Conservation (phyloP, 1,140 invertebrate genomes). For the Teleogryllus occipitalis region DNA sequence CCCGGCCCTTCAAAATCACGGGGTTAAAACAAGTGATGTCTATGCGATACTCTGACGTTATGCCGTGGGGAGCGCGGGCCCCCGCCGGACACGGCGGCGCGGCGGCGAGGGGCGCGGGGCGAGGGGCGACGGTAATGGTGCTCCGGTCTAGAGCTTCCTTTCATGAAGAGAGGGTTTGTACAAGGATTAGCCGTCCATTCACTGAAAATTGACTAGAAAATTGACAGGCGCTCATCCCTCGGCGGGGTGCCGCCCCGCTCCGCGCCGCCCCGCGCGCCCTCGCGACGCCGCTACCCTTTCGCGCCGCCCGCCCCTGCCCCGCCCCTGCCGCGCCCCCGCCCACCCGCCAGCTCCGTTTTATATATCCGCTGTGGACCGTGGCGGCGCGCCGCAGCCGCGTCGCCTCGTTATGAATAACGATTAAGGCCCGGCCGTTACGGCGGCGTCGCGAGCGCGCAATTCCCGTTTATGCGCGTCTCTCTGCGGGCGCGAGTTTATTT, state of each 20-base stretch:
- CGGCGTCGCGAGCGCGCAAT: not conserved
- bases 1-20: constrained; percentile 10
- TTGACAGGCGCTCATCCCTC: constrained; percentile 14
- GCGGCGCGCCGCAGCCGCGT: too few relatives aligned
- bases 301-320: too few relatives aligned
- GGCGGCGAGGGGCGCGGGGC: not conserved
- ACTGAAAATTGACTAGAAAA: constrained; percentile 23
- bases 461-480: not conserved
- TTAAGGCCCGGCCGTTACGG: not conserved
- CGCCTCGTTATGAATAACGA: not conserved
- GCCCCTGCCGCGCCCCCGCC: too few relatives aligned
- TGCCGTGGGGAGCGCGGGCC: not conserved
- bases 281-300: not conserved
- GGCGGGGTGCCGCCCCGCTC: too few relatives aligned
- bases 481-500: not conserved
- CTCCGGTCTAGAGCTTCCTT: constrained; percentile 15
- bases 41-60: constrained; percentile 4
- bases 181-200: constrained; percentile 22
- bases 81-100: not conserved
- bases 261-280: too few relatives aligned
- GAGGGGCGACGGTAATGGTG: constrained; percentile 19
- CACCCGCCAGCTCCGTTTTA: not conserved
- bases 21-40: constrained; percentile 13
- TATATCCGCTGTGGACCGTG: not conserved
- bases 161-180: constrained; percentile 20